These are phyloP conservation scores for Heliopora coerulea DNA, from an alignment of 92 coral and sea anemone species.

Conservation along the genomic window DNA sequence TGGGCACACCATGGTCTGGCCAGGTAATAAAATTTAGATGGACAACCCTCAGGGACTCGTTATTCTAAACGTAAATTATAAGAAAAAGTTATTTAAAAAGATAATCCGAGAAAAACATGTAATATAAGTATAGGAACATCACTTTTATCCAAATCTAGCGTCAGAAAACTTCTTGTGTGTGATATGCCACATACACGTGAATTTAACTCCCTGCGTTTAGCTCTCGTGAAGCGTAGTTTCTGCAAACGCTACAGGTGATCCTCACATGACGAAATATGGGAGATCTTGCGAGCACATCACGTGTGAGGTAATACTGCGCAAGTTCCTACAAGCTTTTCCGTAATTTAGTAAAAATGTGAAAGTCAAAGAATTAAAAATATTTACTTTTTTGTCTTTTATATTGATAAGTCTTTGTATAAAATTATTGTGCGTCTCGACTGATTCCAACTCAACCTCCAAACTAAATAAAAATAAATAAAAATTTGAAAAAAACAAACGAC, in stretches of 20 bases:
- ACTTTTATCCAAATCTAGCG: no score
- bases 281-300: no score
- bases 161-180: no score
- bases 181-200: no score
- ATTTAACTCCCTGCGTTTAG: no score
- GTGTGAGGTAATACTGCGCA: background rate
- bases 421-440: conserved; percentile 55
- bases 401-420: conserved; percentile 63
- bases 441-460: conserved; percentile 62
- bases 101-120: background rate
- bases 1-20: conserved; percentile 99
- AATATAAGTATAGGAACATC: no score
- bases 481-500: no score
- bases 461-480: conserved; percentile 55
- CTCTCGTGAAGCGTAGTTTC: no score
- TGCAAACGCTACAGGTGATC: no score
- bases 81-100: background rate
- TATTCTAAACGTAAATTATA: conserved; percentile 62
- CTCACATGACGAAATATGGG: no score
- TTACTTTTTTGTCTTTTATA: conserved; percentile 59
- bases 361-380: background rate
- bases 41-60: conserved; percentile 59
- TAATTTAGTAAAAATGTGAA: no score
- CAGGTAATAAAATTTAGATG: conserved; percentile 77
- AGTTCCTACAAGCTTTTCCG: no score